Conservation (phyloP, 2,888 invertebrate genomes). For the Vannuccia rotundouncinata region DNA sequence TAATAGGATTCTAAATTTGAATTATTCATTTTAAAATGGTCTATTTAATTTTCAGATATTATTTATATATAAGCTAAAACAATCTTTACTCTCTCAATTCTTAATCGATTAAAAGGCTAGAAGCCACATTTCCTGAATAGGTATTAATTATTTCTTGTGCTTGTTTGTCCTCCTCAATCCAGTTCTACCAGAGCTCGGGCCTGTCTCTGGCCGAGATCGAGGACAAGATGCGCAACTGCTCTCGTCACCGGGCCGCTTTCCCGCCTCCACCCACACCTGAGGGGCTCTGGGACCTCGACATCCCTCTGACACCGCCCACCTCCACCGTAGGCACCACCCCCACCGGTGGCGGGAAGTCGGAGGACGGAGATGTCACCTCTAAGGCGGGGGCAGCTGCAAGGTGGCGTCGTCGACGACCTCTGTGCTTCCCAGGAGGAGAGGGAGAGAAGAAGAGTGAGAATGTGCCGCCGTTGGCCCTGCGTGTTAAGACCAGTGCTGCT, state of each 20-base stretch:
- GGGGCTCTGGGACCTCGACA: neutral
- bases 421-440: neutral
- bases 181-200: neutral
- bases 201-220: neutral
- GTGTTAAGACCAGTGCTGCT: neutral
- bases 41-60: too few species aligned
- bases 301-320: neutral
- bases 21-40: too few species aligned
- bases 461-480: neutral
- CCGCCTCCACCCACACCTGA: slow-evolving; percentile 4
- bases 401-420: neutral
- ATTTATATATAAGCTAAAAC: too few species aligned
- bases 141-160: too few species aligned
- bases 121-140: too few species aligned
- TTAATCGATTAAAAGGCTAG: too few species aligned
- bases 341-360: neutral
- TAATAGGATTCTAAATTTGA: too few species aligned
- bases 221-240: neutral
- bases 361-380: neutral
- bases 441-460: neutral
- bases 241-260: neutral
- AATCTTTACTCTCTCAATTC: too few species aligned
- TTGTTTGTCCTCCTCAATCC: neutral
- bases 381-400: neutral
- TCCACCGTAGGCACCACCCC: neutral